Base-by-base conservation (phyloP, 2,113 vertebrate species). In the Strix uralensis region DNA sequence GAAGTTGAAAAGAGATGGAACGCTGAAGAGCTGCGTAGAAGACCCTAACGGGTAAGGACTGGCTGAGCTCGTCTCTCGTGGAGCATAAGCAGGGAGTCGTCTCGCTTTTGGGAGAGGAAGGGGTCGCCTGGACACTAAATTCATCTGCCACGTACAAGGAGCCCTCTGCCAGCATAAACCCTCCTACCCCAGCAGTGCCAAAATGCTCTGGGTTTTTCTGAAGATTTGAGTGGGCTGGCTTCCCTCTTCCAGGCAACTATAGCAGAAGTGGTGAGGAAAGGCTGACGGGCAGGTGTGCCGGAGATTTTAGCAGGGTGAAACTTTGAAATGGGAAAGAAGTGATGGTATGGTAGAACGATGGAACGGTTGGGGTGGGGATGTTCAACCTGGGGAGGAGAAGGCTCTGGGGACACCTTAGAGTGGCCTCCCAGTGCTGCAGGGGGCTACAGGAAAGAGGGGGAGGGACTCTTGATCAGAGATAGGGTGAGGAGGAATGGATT, bases 1-100 rank as follows among this genome's bases (percentile, higher is more conserved):
- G n/a, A 96, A 42, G 75, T 26, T 98, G 69, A 89, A 96, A 65
- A 93, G 36, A 34, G 94, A 98, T 15, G 98, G 98, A 36, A 98
- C 94, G 0, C 90, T 98, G 27, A 90, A 92, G 46, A 96, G 93
- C 88, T 98, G 98, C 63, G 74, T 97, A 12, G 97, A 98, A 66
- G 57, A 93, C 20, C 40, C 87, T 2, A 25, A 42, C 29, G 83
- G 77, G 97, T 97, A 49, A 92, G 65, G 34, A 20, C 40, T 27
- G 1, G 3, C 54, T 7, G 1, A 10, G 8, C 8, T 36, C 29
- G 2, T 12, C 11, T 17, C 59, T 7, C 4, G 11, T 1, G 47
- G 22, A 22, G 27, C 2, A 3, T 32, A 6, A 13, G 54, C 36
- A 19, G 21, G 2, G 51, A 30, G 26, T 46, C 2, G 2, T 19